Conservation (phyloP, 2,888 invertebrate species). For the Aromia moschata region DNA sequence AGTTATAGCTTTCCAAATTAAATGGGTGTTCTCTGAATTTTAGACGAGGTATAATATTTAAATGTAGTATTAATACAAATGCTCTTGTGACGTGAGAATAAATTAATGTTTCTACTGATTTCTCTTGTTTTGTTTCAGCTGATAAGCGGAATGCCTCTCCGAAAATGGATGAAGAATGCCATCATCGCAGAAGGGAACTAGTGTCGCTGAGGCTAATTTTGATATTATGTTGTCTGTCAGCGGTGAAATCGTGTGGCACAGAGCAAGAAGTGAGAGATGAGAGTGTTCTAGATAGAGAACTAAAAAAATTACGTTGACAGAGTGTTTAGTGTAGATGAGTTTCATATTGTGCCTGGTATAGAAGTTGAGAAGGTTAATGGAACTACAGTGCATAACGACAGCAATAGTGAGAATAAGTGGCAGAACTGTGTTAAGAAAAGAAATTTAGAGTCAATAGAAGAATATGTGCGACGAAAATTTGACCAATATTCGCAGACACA, state of each 20-base stretch:
- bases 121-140: slow-evolving; percentile 17
- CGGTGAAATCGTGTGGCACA: slow-evolving; percentile 42
- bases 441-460: slow-evolving; percentile 64
- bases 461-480: slow-evolving; percentile 68
- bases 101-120: too few species aligned
- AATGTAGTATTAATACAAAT: too few species aligned
- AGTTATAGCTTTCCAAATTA: too few species aligned
- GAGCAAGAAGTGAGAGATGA: slow-evolving; percentile 39
- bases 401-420: slow-evolving; percentile 38
- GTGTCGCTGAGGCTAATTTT: slow-evolving; percentile 45
- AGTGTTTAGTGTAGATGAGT: slow-evolving; percentile 66
- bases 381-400: slow-evolving; percentile 33
- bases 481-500: slow-evolving; percentile 70
- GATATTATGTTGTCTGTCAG: slow-evolving; percentile 40
- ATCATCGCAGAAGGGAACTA: slow-evolving; percentile 45
- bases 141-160: slow-evolving; percentile 15
- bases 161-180: slow-evolving; percentile 51
- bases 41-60: too few species aligned
- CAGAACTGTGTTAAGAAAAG: slow-evolving; percentile 58
- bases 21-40: too few species aligned
- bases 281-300: slow-evolving; percentile 63
- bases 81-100: too few species aligned
- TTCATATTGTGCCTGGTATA: slow-evolving; percentile 69
- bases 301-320: slow-evolving; percentile 69
- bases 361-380: slow-evolving; percentile 62